Percentiles rank a stretch among this genome's conserved stretches.
phyloP scores from a whole-genome alignment of 2,888 invertebrate genomes.

The Polymixis flavicincta region DNA sequence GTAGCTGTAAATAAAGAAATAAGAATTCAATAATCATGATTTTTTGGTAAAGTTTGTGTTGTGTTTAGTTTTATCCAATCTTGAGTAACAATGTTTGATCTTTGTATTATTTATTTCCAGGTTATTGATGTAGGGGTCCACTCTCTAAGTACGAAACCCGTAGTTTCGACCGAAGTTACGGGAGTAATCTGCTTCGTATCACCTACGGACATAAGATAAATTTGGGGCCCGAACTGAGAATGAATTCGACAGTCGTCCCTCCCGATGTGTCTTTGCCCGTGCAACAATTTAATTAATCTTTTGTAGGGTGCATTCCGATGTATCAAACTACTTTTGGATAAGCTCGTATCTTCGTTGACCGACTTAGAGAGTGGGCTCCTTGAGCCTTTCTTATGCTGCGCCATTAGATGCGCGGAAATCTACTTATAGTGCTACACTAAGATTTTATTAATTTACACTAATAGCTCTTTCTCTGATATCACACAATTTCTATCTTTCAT shows the following conservation, averaged over 20 bases:
- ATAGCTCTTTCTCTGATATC: background rate
- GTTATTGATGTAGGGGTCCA: background rate
- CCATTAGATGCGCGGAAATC: background rate
- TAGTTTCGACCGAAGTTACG: too few species aligned
- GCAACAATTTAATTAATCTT: too few species aligned
- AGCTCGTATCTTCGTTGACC: too few species aligned
- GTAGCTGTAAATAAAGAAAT: constrained; percentile 90
- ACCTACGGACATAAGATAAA: too few species aligned
- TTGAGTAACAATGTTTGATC: background rate
- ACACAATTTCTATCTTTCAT: background rate
- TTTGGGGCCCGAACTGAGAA: too few species aligned
- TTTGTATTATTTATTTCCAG: background rate
- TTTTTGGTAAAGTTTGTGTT: background rate
- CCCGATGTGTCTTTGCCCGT: too few species aligned
- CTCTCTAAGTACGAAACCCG: too few species aligned
- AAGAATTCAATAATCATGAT: background rate
- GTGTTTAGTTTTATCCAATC: background rate
- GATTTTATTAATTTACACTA: background rate
- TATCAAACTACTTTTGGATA: too few species aligned
- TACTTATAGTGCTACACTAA: background rate
- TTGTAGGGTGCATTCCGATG: too few species aligned
- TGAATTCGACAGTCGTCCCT: too few species aligned
- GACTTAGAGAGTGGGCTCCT: too few species aligned
- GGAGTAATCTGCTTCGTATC: too few species aligned
- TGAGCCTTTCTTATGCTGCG: background rate